Evolutionary conservation across 1,140 invertebrate genomes (phyloP).

Genomic region (Sogatella furcifera): DNA sequence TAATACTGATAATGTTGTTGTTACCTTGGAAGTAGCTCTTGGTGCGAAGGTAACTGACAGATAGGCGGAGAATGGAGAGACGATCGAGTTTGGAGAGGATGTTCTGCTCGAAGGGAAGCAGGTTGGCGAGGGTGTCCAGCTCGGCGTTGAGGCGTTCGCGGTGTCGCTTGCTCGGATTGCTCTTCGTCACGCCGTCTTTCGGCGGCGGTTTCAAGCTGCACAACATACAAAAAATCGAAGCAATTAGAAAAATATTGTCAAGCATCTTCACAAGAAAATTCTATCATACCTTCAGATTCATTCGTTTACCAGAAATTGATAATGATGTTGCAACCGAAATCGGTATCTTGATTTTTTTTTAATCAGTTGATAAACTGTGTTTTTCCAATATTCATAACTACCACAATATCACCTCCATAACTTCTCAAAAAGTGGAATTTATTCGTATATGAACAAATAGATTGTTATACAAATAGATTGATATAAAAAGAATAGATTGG

Average conservation of each 20-base stretch:
- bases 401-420: no score
- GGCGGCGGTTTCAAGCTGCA: slow-evolving; percentile 87
- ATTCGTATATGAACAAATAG: no score
- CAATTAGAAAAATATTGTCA: not conserved
- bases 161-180: slow-evolving; percentile 96
- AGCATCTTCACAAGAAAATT: no score
- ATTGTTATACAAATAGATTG: no score
- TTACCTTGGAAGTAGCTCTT: slow-evolving; percentile 99
- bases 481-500: no score
- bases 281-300: no score
- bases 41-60: slow-evolving; percentile 94
- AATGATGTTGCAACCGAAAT: no score
- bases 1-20: slow-evolving; percentile 27
- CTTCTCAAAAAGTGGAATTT: no score
- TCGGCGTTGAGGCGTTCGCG: slow-evolving; percentile 95
- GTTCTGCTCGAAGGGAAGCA: slow-evolving; percentile 96
- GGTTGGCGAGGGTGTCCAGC: slow-evolving; percentile 91
- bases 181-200: slow-evolving; percentile 95
- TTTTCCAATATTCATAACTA: no score
- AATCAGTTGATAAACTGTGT: no score
- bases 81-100: slow-evolving; percentile 97
- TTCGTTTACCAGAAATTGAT: no score
- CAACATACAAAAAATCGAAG: slow-evolving; percentile 37
- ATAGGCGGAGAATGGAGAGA: slow-evolving; percentile 91
- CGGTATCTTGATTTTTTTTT: no score